Conservation (phyloP, 2,113 vertebrate species). For the Macquaria australasica region DNA sequence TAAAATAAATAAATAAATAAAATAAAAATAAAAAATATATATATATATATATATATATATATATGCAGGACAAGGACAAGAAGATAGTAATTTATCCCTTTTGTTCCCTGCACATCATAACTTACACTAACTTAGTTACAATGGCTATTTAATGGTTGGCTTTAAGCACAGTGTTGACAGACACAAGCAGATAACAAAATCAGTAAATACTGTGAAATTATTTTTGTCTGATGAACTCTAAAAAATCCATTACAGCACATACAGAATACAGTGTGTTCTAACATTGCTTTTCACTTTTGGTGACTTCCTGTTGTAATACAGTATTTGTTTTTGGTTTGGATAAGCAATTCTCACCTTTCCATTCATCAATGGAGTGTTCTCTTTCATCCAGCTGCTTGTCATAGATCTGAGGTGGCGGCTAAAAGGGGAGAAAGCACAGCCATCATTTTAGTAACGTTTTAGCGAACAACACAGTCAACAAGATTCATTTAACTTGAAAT, state of each 20-base stretch:
- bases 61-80: too few species aligned
- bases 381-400: constrained; percentile 99
- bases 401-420: constrained; percentile 99
- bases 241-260: too few species aligned
- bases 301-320: not conserved
- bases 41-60: too few species aligned
- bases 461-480: not conserved
- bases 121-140: too few species aligned
- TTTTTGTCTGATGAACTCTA: not conserved
- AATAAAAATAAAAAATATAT: too few species aligned
- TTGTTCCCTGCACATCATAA: not conserved
- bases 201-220: not conserved
- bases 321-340: not conserved
- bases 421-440: constrained; percentile 57
- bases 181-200: not conserved
- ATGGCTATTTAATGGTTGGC: not conserved
- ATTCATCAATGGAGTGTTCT: constrained; percentile 99
- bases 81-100: not conserved
- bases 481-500: not conserved
- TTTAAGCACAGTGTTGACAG: not conserved
- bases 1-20: too few species aligned
- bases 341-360: constrained; percentile 89
- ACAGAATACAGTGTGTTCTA: not conserved
- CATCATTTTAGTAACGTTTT: constrained; percentile 9
- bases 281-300: not conserved